phyloP scores from a whole-genome alignment of 2,113 vertebrate genomes.

The Gulo gulo region DNA sequence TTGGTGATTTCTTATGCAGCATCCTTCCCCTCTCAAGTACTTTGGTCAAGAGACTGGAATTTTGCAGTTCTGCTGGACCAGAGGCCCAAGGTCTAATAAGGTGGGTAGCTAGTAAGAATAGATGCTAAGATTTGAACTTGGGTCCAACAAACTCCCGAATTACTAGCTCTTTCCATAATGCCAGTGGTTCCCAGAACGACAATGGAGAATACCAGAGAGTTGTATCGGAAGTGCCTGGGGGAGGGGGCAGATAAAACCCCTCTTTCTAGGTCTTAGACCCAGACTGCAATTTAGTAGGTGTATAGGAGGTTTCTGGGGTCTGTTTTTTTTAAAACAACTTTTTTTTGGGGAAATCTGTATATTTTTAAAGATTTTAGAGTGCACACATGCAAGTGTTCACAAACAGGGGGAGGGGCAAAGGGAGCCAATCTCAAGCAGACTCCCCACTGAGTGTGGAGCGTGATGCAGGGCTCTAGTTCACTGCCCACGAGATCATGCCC shows the following conservation, averaged over 20 bases:
- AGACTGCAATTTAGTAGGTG: neutral
- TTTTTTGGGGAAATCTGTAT: no score
- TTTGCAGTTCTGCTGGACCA: neutral
- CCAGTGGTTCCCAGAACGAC: neutral
- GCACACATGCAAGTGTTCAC: neutral
- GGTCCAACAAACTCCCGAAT: neutral
- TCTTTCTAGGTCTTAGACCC: neutral
- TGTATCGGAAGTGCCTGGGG: neutral
- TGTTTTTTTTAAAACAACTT: neutral
- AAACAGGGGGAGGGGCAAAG: neutral
- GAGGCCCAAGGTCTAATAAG: neutral
- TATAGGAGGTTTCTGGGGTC: neutral
- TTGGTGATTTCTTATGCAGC: neutral
- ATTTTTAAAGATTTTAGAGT: no score
- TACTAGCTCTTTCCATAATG: neutral
- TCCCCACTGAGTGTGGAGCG: neutral
- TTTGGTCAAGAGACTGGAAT: neutral
- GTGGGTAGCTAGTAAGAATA: neutral
- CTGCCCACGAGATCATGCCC: neutral
- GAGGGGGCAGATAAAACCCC: neutral
- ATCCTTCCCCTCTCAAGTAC: neutral
- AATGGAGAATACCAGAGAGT: neutral
- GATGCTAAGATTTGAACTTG: neutral
- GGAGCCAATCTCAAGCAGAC: neutral
- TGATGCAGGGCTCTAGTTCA: neutral